Evolutionary conservation across 2,888 invertebrate genomes (phyloP), one percentile per base, ranked within the genome.

Genomic region (Strigamia transsilvanica): DNA sequence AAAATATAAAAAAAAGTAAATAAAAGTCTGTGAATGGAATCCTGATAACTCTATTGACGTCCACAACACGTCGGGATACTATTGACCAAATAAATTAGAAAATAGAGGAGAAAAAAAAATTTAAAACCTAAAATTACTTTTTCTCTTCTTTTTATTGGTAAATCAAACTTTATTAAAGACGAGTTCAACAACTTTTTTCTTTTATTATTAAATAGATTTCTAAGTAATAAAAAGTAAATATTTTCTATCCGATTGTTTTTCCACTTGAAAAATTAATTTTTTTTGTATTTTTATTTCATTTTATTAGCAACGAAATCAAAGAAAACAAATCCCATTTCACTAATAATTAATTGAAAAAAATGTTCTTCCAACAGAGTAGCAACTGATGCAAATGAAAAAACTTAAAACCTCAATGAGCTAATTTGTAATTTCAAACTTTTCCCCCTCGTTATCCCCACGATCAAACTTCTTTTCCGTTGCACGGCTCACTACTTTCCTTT

Each of bases 401-500:
- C 12, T 66, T 21, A 66, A 66, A 66, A 66, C 61, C 61, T 23
- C 21, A 66, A 66, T 66, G 61, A 66, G 61, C 61, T 66, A 66
- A 66, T 66, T 66, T 66, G 61, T 66, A 66, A 66, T 66, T 66
- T 66, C 61, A 66, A 66, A 66, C 61, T 66, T 66, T 66, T 66
- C 18, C 61, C 51, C 61, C 61, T 66, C 61, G 61, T 66, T 66
- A 66, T 66, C 61, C 61, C 23, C 10, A 21, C 61, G 61, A 66
- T 66, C 61, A 66, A 51, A 66, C 61, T 66, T 66, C 61, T 66
- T 66, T 66, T 66, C 21, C 10, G 61, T 66, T 66, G 23, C 61
- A 66, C 61, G 61, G 61, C 61, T 66, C 61, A 66, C 61, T 66
- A 66, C 61, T 66, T 66, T 12, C 23, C 21, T 66, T 21, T 23